Percentiles rank a stretch among this genome's conserved stretches.
Conservation (phyloP, 2,888 invertebrate genomes). For the Serrognathus titanus region DNA sequence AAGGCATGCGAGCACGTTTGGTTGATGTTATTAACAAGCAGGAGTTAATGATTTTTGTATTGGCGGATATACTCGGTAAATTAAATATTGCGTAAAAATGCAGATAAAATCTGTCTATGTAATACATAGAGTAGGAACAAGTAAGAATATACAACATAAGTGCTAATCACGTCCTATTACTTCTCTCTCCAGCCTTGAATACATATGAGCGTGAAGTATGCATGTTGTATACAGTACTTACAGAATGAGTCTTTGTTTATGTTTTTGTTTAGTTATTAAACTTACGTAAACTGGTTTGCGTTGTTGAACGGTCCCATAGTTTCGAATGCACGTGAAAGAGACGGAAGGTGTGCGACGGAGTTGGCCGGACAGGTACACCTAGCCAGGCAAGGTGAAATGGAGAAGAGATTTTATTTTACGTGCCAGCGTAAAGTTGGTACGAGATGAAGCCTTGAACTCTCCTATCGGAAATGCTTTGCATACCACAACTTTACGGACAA, state of each 20-base stretch:
- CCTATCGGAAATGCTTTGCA: slow-evolving; percentile 18
- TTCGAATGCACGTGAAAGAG: neutral
- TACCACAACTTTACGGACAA: slow-evolving; percentile 6
- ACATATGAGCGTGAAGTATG: neutral
- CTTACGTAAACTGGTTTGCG: slow-evolving; percentile 1
- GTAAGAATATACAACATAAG: too few relatives aligned
- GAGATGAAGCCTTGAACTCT: slow-evolving; percentile 17
- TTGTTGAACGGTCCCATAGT: neutral
- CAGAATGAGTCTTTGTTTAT: neutral
- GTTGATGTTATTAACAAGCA: too few relatives aligned
- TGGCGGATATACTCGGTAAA: too few relatives aligned
- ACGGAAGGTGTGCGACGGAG: neutral
- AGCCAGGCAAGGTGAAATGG: slow-evolving; percentile 8
- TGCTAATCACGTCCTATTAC: too few relatives aligned
- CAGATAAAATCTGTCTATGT: too few relatives aligned
- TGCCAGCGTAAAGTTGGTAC: slow-evolving; percentile 12
- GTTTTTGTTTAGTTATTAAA: neutral
- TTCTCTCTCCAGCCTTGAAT: neutral
- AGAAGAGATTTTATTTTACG: slow-evolving; percentile 12
- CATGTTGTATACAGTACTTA: neutral
- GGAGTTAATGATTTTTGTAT: too few relatives aligned
- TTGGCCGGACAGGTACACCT: neutral
- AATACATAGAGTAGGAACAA: too few relatives aligned
- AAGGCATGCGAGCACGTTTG: too few relatives aligned
- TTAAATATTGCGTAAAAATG: too few relatives aligned